Percentiles rank a stretch among this genome's conserved stretches.
phyloP scores from a whole-genome alignment of 2,797 vertebrate species.

The Oceanodroma leucorhoa region DNA sequence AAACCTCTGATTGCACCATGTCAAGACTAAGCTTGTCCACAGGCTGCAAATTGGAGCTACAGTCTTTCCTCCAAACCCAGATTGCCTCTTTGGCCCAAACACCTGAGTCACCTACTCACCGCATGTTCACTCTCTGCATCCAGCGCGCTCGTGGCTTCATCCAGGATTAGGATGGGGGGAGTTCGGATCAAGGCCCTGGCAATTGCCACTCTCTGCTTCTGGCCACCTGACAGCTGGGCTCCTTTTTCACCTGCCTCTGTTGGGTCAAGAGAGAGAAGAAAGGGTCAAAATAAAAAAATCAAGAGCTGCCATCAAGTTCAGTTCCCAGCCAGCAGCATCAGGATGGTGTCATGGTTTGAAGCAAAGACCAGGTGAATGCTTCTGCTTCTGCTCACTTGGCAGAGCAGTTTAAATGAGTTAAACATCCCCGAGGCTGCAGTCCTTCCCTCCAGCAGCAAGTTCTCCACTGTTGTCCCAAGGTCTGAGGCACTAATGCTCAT shows the following conservation, averaged over 20 bases:
- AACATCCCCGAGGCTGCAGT: neutral
- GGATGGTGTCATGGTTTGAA: neutral
- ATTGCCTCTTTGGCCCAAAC: neutral
- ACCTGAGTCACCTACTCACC: slow-evolving; percentile 67
- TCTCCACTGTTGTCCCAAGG: neutral
- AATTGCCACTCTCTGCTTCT: slow-evolving; percentile 95
- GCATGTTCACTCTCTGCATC: slow-evolving; percentile 93
- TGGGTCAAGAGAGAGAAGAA: neutral
- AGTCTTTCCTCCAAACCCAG: neutral
- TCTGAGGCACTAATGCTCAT: neutral
- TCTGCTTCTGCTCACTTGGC: neutral
- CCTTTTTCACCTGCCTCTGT: slow-evolving; percentile 93
- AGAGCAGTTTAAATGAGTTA: neutral
- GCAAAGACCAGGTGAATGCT: neutral
- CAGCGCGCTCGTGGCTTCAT: slow-evolving; percentile 93
- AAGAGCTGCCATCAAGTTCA: neutral
- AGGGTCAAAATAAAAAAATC: neutral
- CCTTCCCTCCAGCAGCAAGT: neutral
- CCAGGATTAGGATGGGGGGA: slow-evolving; percentile 89
- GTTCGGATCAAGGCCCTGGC: slow-evolving; percentile 90
- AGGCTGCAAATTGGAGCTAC: neutral
- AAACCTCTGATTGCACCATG: neutral
- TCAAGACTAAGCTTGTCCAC: neutral
- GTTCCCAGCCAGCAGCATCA: neutral
- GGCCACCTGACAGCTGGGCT: slow-evolving; percentile 91